These are phyloP conservation scores for Caenorhabditis imperialis DNA, from an alignment of 2,888 invertebrate species.

Conservation along the genomic window DNA sequence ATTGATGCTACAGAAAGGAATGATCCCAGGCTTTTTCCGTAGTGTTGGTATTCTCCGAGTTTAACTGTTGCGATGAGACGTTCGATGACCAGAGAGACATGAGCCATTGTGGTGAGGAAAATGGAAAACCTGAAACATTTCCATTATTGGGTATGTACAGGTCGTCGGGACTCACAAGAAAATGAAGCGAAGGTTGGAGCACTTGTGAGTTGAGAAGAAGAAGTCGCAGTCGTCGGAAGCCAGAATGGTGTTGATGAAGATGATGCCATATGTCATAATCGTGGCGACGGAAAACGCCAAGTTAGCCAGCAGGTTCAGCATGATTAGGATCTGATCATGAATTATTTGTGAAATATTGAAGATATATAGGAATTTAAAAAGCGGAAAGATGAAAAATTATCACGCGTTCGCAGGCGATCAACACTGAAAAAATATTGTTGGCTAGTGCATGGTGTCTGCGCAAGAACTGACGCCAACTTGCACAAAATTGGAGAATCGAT, in stretches of 20 bases:
- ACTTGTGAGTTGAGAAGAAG: constrained; percentile 15
- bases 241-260: constrained; percentile 19
- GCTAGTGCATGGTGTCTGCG: too few relatives aligned
- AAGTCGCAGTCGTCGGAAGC: constrained; percentile 16
- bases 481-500: too few relatives aligned
- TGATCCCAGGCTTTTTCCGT: constrained; percentile 3
- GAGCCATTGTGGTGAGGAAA: constrained; percentile 15
- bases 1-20: neutral
- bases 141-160: neutral
- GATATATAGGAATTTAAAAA: too few relatives aligned
- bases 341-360: too few relatives aligned
- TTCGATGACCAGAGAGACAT: constrained; percentile 10
- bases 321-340: constrained; percentile 35
- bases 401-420: too few relatives aligned
- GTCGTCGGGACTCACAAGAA: constrained; percentile 20
- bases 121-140: constrained; percentile 22
- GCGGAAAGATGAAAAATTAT: too few relatives aligned
- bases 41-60: constrained; percentile 4
- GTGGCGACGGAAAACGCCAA: constrained; percentile 15
- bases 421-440: too few relatives aligned
- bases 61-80: constrained; percentile 19
- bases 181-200: constrained; percentile 27
- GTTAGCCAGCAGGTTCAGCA: constrained; percentile 16
- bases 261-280: constrained; percentile 4
- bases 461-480: too few relatives aligned